Conservation (phyloP, 2,113 vertebrate genomes). For the Oreotragus oreotragus region DNA sequence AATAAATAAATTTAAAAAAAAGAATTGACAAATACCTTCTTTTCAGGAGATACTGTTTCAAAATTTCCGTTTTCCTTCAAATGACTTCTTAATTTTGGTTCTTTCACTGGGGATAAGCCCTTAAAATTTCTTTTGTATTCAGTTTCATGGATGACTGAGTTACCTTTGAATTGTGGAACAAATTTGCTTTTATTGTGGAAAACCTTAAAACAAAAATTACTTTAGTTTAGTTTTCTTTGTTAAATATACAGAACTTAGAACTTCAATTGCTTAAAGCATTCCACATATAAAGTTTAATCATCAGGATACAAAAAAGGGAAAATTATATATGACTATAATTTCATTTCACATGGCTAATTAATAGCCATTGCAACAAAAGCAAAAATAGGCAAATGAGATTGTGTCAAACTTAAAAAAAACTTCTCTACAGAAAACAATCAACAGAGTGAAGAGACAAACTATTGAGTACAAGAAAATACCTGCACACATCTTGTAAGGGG, state of each 20-base stretch:
- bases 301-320: neutral
- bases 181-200: conserved; percentile 78
- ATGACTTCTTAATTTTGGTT: conserved; percentile 69
- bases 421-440: neutral
- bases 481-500: neutral
- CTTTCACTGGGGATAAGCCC: conserved; percentile 75
- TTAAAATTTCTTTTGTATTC: conserved; percentile 82
- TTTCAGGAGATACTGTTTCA: conserved; percentile 62
- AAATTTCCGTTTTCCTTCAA: conserved; percentile 75
- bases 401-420: neutral
- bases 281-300: neutral
- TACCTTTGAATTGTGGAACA: conserved; percentile 76
- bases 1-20: neutral
- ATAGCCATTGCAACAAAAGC: conserved; percentile 4
- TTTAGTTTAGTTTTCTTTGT: conserved; percentile 18
- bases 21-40: conserved; percentile 59
- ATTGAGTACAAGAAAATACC: neutral
- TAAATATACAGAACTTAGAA: conserved; percentile 30
- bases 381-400: neutral
- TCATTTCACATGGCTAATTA: conserved; percentile 16
- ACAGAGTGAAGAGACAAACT: neutral
- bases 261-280: neutral
- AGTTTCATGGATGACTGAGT: conserved; percentile 76
- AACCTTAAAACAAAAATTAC: conserved; percentile 77
- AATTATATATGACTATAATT: neutral